Evolutionary conservation across 2,113 vertebrate genomes (phyloP).

Genomic region (Pelecanoides urinatrix): DNA sequence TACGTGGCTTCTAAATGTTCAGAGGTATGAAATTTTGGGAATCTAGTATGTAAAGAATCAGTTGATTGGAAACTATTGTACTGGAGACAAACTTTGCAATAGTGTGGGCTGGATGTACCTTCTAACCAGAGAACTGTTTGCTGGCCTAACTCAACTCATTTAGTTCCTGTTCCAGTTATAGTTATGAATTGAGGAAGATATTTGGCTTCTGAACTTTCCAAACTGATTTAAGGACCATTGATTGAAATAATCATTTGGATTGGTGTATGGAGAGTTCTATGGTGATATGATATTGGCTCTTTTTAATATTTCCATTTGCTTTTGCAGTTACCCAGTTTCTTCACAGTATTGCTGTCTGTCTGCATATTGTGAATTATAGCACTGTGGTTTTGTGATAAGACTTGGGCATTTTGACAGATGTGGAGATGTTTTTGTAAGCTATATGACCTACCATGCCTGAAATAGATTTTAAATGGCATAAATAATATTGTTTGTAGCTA

Average conservation of each 20-base stretch:
- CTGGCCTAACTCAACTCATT: neutral
- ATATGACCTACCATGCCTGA: neutral
- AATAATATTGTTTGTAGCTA: slow-evolving; percentile 12
- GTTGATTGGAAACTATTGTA: neutral
- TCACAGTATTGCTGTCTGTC: neutral
- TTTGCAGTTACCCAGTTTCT: neutral
- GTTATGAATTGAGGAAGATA: neutral
- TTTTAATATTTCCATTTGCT: neutral
- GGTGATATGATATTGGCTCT: neutral
- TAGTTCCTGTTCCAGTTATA: neutral
- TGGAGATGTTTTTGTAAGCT: neutral
- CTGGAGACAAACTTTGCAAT: neutral
- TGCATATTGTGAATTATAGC: neutral
- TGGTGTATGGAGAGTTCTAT: neutral
- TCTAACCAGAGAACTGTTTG: neutral
- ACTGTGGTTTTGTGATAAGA: neutral
- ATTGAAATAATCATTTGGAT: neutral
- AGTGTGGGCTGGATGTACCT: neutral
- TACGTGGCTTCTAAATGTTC: neutral
- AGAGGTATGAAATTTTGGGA: neutral
- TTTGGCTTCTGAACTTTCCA: neutral
- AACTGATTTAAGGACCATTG: neutral
- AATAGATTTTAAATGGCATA: neutral
- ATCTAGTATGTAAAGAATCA: neutral
- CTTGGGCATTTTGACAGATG: neutral